Percentiles rank a stretch among this genome's conserved stretches.
Evolutionary conservation across 2,113 vertebrate genomes (phyloP).

Genomic region (Amazona vittata): DNA sequence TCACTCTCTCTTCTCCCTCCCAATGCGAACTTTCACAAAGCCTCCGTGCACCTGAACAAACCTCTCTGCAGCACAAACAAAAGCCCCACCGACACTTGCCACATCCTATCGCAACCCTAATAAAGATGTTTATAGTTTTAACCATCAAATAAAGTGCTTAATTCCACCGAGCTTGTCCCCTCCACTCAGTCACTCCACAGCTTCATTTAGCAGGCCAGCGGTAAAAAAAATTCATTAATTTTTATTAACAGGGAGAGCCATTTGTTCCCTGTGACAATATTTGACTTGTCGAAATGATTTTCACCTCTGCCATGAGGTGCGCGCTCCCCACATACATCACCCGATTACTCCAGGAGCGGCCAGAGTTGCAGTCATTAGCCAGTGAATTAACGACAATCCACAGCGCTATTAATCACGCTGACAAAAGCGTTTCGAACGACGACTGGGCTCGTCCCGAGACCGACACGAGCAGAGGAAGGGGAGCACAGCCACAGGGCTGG

Average conservation of each 20-base stretch:
- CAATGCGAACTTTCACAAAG: neutral
- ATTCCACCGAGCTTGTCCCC: slow-evolving; percentile 50
- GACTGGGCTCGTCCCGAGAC: too few relatives aligned
- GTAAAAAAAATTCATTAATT: slow-evolving; percentile 89
- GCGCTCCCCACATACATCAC: slow-evolving; percentile 93
- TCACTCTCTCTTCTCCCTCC: neutral
- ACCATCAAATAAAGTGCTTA: slow-evolving; percentile 69
- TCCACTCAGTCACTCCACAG: slow-evolving; percentile 51
- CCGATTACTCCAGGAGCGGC: slow-evolving; percentile 88
- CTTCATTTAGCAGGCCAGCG: slow-evolving; percentile 83
- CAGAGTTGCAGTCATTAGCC: slow-evolving; percentile 97
- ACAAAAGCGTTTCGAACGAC: slow-evolving; percentile 97
- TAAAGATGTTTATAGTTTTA: slow-evolving; percentile 70
- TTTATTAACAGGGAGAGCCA: slow-evolving; percentile 92
- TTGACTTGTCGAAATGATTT: slow-evolving; percentile 97
- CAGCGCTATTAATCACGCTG: slow-evolving; percentile 98
- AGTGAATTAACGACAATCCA: slow-evolving; percentile 98
- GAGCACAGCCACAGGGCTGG: slow-evolving; percentile 39
- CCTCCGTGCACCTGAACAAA: neutral
- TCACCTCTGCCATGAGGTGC: slow-evolving; percentile 95
- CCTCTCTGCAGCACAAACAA: neutral
- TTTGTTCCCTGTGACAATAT: slow-evolving; percentile 90
- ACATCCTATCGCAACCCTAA: slow-evolving; percentile 17
- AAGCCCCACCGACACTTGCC: neutral
- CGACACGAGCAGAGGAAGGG: slow-evolving; percentile 65